Evolutionary conservation across 2,888 invertebrate species (phyloP).

Genomic region (Torymus texanus): DNA sequence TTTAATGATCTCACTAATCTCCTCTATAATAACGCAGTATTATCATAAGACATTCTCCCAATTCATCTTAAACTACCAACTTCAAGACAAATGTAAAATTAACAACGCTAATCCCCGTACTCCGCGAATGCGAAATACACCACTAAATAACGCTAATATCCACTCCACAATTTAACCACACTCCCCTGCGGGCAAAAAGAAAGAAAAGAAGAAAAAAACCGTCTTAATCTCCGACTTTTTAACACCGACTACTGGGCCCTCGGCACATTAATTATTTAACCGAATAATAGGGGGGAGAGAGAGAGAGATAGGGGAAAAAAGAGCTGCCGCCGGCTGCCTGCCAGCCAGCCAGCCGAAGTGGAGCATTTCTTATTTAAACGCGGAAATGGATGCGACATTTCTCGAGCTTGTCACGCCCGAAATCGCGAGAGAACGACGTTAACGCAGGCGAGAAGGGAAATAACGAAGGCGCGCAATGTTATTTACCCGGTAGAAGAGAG

Average conservation of each 20-base stretch:
- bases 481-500: background rate
- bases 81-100: too few relatives aligned
- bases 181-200: background rate
- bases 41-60: too few relatives aligned
- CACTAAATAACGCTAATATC: too few relatives aligned
- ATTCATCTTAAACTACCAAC: too few relatives aligned
- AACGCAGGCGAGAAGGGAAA: too few relatives aligned
- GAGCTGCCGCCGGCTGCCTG: background rate
- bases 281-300: slow-evolving; percentile 13
- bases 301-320: background rate
- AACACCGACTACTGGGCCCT: slow-evolving; percentile 28
- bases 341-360: background rate
- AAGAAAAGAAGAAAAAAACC: slow-evolving; percentile 4
- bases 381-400: slow-evolving; percentile 49
- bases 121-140: too few relatives aligned
- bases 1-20: too few relatives aligned
- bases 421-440: too few relatives aligned
- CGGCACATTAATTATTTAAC: slow-evolving; percentile 51
- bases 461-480: background rate
- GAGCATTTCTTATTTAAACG: slow-evolving; percentile 53
- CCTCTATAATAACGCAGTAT: too few relatives aligned
- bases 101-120: too few relatives aligned
- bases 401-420: slow-evolving; percentile 9
- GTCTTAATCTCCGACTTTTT: slow-evolving; percentile 53
- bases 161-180: too few relatives aligned